Evolutionary conservation across 1,140 invertebrate genomes (phyloP).

Genomic region (Littorina saxatilis): DNA sequence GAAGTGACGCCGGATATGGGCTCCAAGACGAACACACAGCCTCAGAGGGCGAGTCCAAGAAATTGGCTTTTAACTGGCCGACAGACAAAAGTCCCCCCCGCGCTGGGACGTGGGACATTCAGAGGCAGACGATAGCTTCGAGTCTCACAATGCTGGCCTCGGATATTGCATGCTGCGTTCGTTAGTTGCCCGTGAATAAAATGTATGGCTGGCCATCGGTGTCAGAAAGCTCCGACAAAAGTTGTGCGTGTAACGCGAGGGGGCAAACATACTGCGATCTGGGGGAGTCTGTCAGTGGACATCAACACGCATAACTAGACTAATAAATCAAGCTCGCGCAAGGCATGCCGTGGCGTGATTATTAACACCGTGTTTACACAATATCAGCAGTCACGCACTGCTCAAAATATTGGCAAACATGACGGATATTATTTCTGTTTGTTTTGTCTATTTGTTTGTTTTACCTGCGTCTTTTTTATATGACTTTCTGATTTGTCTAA

Average conservation of each 20-base stretch:
- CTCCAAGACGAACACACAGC: constrained; percentile 15
- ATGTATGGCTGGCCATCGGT: background rate
- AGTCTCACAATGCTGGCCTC: constrained; percentile 5
- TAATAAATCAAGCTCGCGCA: background rate
- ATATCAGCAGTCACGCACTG: background rate
- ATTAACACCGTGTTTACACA: background rate
- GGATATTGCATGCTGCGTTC: constrained; percentile 23
- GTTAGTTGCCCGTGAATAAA: constrained; percentile 2
- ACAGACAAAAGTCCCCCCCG: constrained; percentile 7
- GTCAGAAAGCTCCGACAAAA: constrained; percentile 8
- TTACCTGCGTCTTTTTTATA: no score
- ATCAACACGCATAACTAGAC: background rate
- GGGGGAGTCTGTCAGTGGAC: background rate
- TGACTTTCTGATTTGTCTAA: background rate
- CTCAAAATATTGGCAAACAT: background rate
- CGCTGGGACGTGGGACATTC: background rate
- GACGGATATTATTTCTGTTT: background rate
- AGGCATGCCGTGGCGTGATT: background rate
- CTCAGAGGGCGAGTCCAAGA: background rate
- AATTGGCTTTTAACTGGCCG: constrained; percentile 18
- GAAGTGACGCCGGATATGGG: constrained; percentile 18
- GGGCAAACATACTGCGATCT: background rate
- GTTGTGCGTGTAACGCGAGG: background rate
- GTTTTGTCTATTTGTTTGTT: background rate
- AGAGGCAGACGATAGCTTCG: constrained; percentile 1